Base-by-base conservation (phyloP, 2,888 invertebrate genomes). In the Athrips mouffetella region DNA sequence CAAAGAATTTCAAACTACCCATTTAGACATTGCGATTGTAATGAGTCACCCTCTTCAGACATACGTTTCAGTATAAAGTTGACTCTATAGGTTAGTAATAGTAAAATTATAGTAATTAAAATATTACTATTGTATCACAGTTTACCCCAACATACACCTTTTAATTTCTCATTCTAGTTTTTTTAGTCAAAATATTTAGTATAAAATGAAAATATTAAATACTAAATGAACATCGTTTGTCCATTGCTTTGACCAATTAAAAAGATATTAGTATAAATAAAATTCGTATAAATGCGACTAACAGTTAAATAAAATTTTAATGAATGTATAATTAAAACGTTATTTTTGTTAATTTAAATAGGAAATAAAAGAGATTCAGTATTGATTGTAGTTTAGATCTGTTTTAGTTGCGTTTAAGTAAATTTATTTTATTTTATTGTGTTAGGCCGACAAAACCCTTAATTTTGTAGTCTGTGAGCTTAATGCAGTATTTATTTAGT, bases 381-480 rank as follows among this genome's bases (percentile, higher is more conserved):
- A 64, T 66, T 67, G 50, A 45, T 59, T 29, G 30, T 20, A 20
- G 18, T 35, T 53, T 57, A 60, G 62, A 62, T 61, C 58, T 65
- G 60, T 29, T 11, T 42, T 29, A 27, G n/a, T 27, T 41, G 18
- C 7, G n/a, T 29, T 42, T 37, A 42, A n/a, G 6, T 29, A 29
- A 29, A 15, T 41, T 41, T 8, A 1, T 21, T 39, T 20, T 21
- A 10, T 25, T 25, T 18, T 59, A 55, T 62, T 58, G 51, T 58
- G 49, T 52, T 63, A 75, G 83, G 82, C 82, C 84, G 80, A 65
- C 54, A 72, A 63, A 59, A 80, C 82, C 84, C 83, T 66, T 63
- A 58, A n/a, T 60, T 63, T 67, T 60, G 64, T 83, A 80, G 80
- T 49, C 56, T 53, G 44, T 57, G 13, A 10, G 29, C 25, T 42